Percentiles rank a stretch among this genome's conserved stretches.
phyloP scores from a whole-genome alignment of 1,140 invertebrate genomes.

The Popillia japonica region DNA sequence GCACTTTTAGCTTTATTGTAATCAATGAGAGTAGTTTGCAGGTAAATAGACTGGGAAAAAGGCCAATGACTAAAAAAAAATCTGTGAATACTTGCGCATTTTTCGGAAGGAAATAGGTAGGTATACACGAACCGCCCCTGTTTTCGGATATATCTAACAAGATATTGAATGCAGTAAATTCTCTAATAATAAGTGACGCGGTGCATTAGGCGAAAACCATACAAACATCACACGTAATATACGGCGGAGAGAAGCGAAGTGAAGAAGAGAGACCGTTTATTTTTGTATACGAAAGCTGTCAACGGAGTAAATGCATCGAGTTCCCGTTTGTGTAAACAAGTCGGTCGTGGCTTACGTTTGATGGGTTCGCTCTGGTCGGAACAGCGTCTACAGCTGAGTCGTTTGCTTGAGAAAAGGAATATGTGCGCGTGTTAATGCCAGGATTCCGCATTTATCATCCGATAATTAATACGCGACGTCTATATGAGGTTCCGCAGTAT shows the following conservation, averaged over 20 bases:
- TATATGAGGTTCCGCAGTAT: constrained; percentile 23
- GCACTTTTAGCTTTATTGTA: too few relatives aligned
- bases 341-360: not conserved
- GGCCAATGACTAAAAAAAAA: too few relatives aligned
- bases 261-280: constrained; percentile 30
- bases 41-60: too few relatives aligned
- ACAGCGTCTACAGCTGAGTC: not conserved
- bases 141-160: not conserved
- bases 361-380: constrained; percentile 9
- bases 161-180: not conserved
- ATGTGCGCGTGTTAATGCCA: constrained; percentile 5
- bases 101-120: not conserved
- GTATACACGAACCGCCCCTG: not conserved
- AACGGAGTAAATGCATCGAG: constrained; percentile 29
- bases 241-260: constrained; percentile 8
- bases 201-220: constrained; percentile 28
- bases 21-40: too few relatives aligned
- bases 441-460: constrained; percentile 34
- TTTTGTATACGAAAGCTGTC: constrained; percentile 33
- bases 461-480: constrained; percentile 37
- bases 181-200: constrained; percentile 28
- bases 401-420: not conserved
- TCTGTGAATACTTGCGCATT: not conserved
- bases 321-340: constrained; percentile 33
- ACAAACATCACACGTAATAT: constrained; percentile 17